Base-by-base conservation (phyloP, 2,113 vertebrate species). In the Cinclus cinclus region DNA sequence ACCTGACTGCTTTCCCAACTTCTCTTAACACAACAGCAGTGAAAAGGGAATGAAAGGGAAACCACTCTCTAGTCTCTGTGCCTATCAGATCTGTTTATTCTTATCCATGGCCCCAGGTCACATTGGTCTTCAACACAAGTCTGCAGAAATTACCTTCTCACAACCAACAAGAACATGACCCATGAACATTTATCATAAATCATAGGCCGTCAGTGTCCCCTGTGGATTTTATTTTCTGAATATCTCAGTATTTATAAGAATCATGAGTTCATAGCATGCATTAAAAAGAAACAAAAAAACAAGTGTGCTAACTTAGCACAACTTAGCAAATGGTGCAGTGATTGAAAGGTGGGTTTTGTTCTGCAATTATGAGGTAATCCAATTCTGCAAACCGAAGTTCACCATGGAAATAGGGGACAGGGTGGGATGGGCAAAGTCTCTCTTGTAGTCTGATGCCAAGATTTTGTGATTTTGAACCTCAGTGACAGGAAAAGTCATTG, bases 401-500 rank as follows among this genome's bases (percentile, higher is more conserved):
- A 69, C 21, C 39, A 59, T 81, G 22, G 47, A 95, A 80, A 33
- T 10, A 4, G 7, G 17, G 35, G 19, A 62, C 6, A 42, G 18
- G 9, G 18, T 83, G 11, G 10, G 30, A 84, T 13, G 15, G 39
- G 18, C 42, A 96, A 95, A 96, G 78, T 63, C 62, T 91, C 52
- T 81, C 60, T n/a, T 49, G 22, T 42, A 89, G 92, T 42, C 30
- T 73, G 67, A 82, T 97, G 91, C 83, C 91, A 96, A 97, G 80
- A 92, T 95, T 97, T 96, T 96, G 70, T 92, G 49, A 50, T 50
- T 27, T 50, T 50, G 24, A 96, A 97, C 90, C 71, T 89, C 65
- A 89, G 70, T 79, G 88, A 97, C 82, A 96, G 88, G 82, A 97
- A 97, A 97, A 97, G 70, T 77, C 86, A 91, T 94, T 92, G 84